These are phyloP conservation scores for Shargacucullia verbasci DNA, from an alignment of 2,888 invertebrate species.

Conservation along the genomic window DNA sequence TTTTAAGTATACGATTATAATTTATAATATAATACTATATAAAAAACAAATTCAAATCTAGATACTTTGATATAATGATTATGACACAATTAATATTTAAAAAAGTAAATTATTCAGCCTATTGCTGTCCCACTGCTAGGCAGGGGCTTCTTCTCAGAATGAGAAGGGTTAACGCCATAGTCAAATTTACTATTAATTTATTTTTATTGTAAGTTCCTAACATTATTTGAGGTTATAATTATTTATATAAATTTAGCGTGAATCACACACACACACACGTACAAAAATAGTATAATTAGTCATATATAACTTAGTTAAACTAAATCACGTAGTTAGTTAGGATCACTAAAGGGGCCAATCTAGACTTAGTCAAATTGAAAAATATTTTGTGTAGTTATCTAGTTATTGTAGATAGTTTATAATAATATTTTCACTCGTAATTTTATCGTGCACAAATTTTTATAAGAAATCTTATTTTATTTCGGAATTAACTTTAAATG, in stretches of 20 bases:
- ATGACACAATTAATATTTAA: too few species aligned
- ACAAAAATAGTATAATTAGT: conserved; percentile 38
- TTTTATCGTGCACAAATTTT: conserved; percentile 50
- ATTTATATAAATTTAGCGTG: conserved; percentile 42
- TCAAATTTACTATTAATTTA: conserved; percentile 12
- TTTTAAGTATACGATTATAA: conserved; percentile 4
- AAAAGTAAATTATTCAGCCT: too few species aligned
- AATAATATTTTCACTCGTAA: conserved; percentile 52
- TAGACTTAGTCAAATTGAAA: conserved; percentile 72
- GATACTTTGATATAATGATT: neutral
- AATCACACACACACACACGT: conserved; percentile 48
- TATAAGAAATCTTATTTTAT: conserved; percentile 32
- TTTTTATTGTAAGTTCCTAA: conserved; percentile 23
- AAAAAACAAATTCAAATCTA: too few species aligned
- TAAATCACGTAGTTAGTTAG: conserved; percentile 69
- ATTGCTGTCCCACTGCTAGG: too few species aligned
- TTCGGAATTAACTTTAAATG: neutral
- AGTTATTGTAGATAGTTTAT: conserved; percentile 50
- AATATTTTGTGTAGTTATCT: conserved; percentile 46
- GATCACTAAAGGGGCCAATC: conserved; percentile 82
- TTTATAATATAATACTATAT: too few species aligned
- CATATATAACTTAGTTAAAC: conserved; percentile 37
- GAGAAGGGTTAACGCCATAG: too few species aligned
- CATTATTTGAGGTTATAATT: conserved; percentile 1
- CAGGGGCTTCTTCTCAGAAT: too few species aligned